Evolutionary conservation across 2,888 invertebrate species (phyloP).

Genomic region (Leptopterna dolabrata): DNA sequence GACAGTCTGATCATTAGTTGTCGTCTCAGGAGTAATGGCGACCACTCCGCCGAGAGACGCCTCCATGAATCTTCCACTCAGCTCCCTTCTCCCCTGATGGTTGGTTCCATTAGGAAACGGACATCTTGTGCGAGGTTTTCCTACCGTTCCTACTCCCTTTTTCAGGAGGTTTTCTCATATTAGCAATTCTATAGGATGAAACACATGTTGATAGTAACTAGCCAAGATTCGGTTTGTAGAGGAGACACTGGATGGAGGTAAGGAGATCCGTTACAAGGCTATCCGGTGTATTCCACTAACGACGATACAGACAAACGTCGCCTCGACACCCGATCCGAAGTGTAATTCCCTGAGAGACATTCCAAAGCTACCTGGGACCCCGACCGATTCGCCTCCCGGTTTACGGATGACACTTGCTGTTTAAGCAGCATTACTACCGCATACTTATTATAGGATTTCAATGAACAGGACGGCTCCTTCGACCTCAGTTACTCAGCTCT

Average conservation of each 20-base stretch:
- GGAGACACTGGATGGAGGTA: not conserved
- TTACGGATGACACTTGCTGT: too few species aligned
- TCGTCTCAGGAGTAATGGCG: constrained; percentile 38
- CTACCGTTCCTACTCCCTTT: not conserved
- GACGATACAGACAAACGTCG: not conserved
- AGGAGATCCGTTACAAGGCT: not conserved
- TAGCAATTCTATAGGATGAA: constrained; percentile 52
- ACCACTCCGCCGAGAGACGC: constrained; percentile 10
- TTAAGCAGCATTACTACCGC: too few species aligned
- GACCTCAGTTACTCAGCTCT: too few species aligned
- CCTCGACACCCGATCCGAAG: constrained; percentile 18
- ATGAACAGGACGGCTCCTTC: too few species aligned
- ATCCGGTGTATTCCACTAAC: constrained; percentile 44
- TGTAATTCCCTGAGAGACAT: not conserved
- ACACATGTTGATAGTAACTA: constrained; percentile 52
- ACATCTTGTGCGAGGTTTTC: not conserved
- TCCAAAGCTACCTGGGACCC: not conserved
- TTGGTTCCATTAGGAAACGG: constrained; percentile 43
- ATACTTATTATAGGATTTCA: too few species aligned
- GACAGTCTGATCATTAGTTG: constrained; percentile 40
- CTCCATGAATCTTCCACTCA: constrained; percentile 43
- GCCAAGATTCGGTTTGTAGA: constrained; percentile 19
- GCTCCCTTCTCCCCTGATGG: constrained; percentile 23
- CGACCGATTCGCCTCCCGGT: not conserved
- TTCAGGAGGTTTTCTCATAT: not conserved